These are phyloP conservation scores for Amazona guildingii DNA, from an alignment of 2,113 vertebrate genomes.

Conservation along the genomic window DNA sequence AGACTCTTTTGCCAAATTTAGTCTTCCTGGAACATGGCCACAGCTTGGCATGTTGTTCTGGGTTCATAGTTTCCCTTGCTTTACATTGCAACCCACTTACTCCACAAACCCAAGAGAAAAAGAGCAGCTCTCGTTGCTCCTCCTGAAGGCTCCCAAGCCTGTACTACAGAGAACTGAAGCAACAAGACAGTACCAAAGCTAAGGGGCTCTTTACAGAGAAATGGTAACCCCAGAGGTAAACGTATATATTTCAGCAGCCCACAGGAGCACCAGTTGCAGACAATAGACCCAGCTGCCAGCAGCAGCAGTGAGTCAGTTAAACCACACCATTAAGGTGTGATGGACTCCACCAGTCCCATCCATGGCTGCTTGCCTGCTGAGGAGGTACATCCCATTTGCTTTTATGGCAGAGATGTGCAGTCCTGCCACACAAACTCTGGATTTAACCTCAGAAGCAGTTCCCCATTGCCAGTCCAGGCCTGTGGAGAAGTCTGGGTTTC, in stretches of 20 bases:
- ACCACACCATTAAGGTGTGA: background rate
- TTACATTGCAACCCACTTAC: background rate
- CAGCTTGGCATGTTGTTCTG: background rate
- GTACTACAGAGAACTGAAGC: background rate
- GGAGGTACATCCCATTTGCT: background rate
- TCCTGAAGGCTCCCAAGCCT: background rate
- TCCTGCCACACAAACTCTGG: background rate
- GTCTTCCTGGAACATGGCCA: background rate
- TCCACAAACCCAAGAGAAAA: background rate
- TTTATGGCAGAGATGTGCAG: background rate
- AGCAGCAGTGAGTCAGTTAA: background rate
- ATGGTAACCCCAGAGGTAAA: background rate
- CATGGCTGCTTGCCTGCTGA: background rate
- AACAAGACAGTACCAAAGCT: background rate
- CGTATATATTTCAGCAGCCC: background rate
- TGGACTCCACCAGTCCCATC: background rate
- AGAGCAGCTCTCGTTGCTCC: background rate
- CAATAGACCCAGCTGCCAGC: background rate
- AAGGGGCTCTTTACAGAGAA: background rate
- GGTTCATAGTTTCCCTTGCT: background rate
- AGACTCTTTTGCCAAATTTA: background rate
- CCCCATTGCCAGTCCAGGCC: background rate
- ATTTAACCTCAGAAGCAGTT: background rate
- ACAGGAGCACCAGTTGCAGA: background rate
- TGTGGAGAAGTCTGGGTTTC: background rate